phyloP scores from a whole-genome alignment of 2,888 invertebrate genomes.

The Ctenicera cuprea region DNA sequence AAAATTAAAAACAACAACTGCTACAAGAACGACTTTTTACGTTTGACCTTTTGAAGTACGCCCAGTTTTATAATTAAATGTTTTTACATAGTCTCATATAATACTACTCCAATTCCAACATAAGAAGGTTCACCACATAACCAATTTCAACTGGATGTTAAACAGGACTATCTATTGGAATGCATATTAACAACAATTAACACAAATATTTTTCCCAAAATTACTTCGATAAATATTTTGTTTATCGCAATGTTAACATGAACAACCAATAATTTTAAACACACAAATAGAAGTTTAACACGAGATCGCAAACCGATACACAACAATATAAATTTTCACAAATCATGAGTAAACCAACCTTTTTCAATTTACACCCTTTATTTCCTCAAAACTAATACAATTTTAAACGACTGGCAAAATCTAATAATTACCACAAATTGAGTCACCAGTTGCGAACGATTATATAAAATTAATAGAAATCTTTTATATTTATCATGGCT shows the following conservation, averaged over 20 bases:
- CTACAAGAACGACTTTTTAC: no score
- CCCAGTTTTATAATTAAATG: no score
- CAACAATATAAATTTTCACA: not conserved
- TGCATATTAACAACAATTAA: conserved; percentile 17
- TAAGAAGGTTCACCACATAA: not conserved
- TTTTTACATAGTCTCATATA: no score
- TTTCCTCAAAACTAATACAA: not conserved
- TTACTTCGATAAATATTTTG: conserved; percentile 12
- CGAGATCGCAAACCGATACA: not conserved
- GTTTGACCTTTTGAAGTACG: no score
- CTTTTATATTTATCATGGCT: no score
- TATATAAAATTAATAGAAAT: no score
- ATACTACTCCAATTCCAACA: no score
- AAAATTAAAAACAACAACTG: no score
- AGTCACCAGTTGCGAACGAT: no score
- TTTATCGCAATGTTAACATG: conserved; percentile 6
- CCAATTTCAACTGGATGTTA: conserved; percentile 19
- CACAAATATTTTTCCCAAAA: conserved; percentile 8
- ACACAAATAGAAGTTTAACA: not conserved
- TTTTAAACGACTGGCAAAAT: not conserved
- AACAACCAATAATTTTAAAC: not conserved
- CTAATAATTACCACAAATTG: not conserved
- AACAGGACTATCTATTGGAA: no score
- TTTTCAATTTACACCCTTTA: not conserved
- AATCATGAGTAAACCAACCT: not conserved